These are phyloP conservation scores for Homarus americanus DNA, from an alignment of 1,140 invertebrate genomes.

Conservation along the genomic window DNA sequence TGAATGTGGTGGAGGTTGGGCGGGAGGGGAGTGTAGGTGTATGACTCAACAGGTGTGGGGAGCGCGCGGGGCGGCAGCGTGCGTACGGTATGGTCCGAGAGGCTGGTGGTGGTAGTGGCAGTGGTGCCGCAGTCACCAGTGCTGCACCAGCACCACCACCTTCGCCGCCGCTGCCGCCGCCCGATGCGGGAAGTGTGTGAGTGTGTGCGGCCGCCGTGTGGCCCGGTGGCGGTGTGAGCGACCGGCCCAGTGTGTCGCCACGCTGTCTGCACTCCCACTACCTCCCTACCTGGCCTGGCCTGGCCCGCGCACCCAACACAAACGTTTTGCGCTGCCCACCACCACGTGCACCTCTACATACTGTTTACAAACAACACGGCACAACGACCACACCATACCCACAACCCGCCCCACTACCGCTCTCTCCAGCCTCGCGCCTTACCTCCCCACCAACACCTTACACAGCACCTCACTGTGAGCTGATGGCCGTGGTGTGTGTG, in stretches of 20 bases:
- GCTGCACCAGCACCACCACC: slow-evolving; percentile 2
- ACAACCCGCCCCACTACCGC: not conserved
- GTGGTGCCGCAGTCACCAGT: slow-evolving; percentile 20
- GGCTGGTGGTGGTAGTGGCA: slow-evolving; percentile 15
- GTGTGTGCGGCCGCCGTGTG: slow-evolving; percentile 36
- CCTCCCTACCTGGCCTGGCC: slow-evolving; percentile 36
- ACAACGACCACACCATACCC: not conserved
- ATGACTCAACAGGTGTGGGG: slow-evolving; percentile 59
- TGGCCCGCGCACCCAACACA: slow-evolving; percentile 40
- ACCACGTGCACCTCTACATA: slow-evolving; percentile 22
- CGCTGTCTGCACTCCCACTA: slow-evolving; percentile 59
- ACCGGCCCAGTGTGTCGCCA: slow-evolving; percentile 43
- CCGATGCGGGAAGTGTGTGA: slow-evolving; percentile 31
- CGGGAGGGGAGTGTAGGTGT: slow-evolving; percentile 18
- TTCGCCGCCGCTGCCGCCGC: slow-evolving; percentile 14
- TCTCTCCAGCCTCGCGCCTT: not conserved
- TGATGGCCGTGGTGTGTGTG: too few relatives aligned
- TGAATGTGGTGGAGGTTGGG: not conserved
- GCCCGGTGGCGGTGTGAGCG: slow-evolving; percentile 8
- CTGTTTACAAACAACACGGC: not conserved
- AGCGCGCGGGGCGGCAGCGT: slow-evolving; percentile 29
- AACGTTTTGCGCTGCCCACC: slow-evolving; percentile 52
- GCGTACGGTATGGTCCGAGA: not conserved
- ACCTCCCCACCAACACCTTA: too few relatives aligned
- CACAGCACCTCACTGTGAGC: too few relatives aligned